These are phyloP conservation scores for Leptinotarsa peninsularis DNA, from an alignment of 2,888 invertebrate genomes.

Conservation along the genomic window DNA sequence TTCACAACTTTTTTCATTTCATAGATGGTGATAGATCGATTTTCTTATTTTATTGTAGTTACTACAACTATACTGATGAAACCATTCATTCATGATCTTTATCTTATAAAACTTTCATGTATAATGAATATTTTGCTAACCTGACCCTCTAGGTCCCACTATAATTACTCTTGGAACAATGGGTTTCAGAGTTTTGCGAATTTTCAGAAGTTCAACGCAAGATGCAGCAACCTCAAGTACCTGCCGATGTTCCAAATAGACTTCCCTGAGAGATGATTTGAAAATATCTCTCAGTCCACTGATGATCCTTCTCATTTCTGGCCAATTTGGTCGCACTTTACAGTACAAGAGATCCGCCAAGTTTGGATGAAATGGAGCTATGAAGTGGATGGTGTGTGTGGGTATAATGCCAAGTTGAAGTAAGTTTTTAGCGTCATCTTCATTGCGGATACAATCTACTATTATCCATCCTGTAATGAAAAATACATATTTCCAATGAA, in stretches of 20 bases:
- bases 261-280: constrained; percentile 52
- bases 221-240: constrained; percentile 63
- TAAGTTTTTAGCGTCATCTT: constrained; percentile 66
- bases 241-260: constrained; percentile 40
- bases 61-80: too few relatives aligned
- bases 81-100: too few relatives aligned
- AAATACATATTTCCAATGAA: not conserved
- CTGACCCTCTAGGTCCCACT: constrained; percentile 73
- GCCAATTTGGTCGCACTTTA: constrained; percentile 60
- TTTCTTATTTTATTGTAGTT: too few relatives aligned
- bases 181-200: constrained; percentile 63
- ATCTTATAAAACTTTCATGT: not conserved
- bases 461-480: constrained; percentile 52
- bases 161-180: constrained; percentile 73
- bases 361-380: constrained; percentile 60
- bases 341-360: constrained; percentile 61
- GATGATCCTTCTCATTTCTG: constrained; percentile 59
- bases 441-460: constrained; percentile 66
- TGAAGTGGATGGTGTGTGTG: constrained; percentile 69
- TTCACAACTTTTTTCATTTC: too few relatives aligned
- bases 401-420: constrained; percentile 67
- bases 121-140: constrained; percentile 51
- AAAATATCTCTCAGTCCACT: constrained; percentile 63
- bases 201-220: constrained; percentile 61
- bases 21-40: too few relatives aligned